These are phyloP conservation scores for Scaptomyza flava DNA, from an alignment of 2,888 invertebrate species.

Conservation along the genomic window DNA sequence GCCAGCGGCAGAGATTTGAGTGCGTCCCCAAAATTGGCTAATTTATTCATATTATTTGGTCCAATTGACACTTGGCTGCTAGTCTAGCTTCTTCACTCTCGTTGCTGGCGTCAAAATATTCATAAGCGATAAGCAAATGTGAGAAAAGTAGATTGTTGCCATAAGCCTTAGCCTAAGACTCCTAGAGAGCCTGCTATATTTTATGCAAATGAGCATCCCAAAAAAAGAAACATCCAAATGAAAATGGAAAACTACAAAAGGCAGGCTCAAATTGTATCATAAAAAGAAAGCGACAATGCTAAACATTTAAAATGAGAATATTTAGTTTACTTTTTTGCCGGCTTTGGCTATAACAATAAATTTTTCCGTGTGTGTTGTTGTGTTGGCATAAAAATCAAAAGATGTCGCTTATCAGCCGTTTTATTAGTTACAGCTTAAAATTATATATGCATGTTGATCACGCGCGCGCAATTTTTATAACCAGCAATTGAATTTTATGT, in stretches of 20 bases:
- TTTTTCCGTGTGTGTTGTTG: conserved; percentile 34
- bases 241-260: conserved; percentile 51
- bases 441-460: conserved; percentile 62
- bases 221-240: not conserved
- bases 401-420: conserved; percentile 60
- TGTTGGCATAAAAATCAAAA: conserved; percentile 72
- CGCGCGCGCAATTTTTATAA: conserved; percentile 62
- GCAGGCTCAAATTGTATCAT: conserved; percentile 60
- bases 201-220: conserved; percentile 43
- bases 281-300: conserved; percentile 53
- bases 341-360: conserved; percentile 61
- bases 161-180: conserved; percentile 19
- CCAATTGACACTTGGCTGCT: conserved; percentile 56
- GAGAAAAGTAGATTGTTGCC: conserved; percentile 32
- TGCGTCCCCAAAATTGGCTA: conserved; percentile 36
- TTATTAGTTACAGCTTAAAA: conserved; percentile 77
- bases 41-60: conserved; percentile 62
- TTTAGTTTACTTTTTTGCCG: conserved; percentile 31
- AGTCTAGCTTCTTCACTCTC: conserved; percentile 4
- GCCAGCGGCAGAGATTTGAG: conserved; percentile 16
- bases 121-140: conserved; percentile 69
- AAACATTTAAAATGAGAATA: conserved; percentile 68
- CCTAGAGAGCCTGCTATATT: conserved; percentile 25
- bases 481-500: conserved; percentile 74
- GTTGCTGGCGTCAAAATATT: conserved; percentile 69